Conservation (phyloP, 2,888 invertebrate species). For the Ornithoptera priamus region DNA sequence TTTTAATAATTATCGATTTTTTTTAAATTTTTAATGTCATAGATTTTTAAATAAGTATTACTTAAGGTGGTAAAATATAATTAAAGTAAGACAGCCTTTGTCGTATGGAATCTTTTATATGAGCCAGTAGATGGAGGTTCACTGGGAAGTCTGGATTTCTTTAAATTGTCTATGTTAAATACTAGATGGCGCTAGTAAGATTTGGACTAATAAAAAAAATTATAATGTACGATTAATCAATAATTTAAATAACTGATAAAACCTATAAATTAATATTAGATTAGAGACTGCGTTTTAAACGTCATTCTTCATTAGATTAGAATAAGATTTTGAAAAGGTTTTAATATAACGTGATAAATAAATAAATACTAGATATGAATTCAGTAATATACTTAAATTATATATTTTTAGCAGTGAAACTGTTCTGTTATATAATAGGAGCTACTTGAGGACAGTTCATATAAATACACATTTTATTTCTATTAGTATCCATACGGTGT, state of each 20-base stretch:
- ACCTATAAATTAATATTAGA: no score
- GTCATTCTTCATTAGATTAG: no score
- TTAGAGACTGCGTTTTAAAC: no score
- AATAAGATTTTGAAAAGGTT: no score
- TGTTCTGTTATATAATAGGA: neutral
- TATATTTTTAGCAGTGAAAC: neutral
- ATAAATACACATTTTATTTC: constrained; percentile 7
- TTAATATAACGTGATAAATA: no score
- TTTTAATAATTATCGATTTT: neutral
- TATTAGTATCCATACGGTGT: constrained; percentile 10
- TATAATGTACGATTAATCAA: no score
- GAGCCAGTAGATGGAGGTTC: neutral
- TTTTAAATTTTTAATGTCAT: no score
- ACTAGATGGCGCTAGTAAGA: neutral
- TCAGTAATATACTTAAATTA: neutral
- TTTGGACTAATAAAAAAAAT: neutral
- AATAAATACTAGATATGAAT: neutral
- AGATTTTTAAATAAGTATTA: neutral
- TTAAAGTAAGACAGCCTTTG: neutral
- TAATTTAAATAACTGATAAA: no score
- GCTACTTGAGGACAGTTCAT: neutral
- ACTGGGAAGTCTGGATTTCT: neutral
- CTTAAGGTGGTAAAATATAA: neutral
- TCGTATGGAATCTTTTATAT: neutral
- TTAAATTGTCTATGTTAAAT: neutral